Evolutionary conservation across 2,888 invertebrate genomes (phyloP).

Genomic region (Watsonalla cultraria): DNA sequence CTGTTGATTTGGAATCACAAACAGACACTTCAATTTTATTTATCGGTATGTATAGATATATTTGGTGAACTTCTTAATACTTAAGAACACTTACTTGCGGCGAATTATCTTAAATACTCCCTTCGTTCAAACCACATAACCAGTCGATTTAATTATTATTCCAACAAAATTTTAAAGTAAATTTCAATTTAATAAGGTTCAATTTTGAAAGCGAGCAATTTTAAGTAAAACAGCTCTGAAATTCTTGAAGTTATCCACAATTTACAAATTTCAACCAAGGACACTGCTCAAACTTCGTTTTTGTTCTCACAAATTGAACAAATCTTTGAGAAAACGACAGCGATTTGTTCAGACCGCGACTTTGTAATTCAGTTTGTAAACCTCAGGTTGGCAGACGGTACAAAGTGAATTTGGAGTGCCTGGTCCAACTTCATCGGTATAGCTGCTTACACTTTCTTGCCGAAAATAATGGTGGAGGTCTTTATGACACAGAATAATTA

Average conservation of each 20-base stretch:
- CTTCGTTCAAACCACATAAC: not conserved
- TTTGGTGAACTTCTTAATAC: no score
- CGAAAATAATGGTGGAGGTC: constrained; percentile 14
- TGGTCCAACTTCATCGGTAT: constrained; percentile 16
- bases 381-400: constrained; percentile 20
- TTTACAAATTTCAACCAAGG: constrained; percentile 7
- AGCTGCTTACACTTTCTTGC: constrained; percentile 10
- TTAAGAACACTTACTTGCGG: not conserved
- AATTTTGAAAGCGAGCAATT: not conserved
- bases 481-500: not conserved
- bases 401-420: constrained; percentile 12
- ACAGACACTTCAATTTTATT: no score
- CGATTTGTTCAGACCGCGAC: constrained; percentile 13
- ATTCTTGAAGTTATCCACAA: not conserved
- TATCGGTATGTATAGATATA: no score
- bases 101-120: not conserved
- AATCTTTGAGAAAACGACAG: constrained; percentile 9
- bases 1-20: no score
- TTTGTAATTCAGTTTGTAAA: constrained; percentile 20
- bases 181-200: not conserved
- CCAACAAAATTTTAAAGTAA: not conserved
- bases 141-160: not conserved
- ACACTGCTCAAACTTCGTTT: constrained; percentile 6
- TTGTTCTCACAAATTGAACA: constrained; percentile 11
- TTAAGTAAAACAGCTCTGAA: not conserved